Conservation (phyloP, 2,888 invertebrate species). For the Synergus japonicus region DNA sequence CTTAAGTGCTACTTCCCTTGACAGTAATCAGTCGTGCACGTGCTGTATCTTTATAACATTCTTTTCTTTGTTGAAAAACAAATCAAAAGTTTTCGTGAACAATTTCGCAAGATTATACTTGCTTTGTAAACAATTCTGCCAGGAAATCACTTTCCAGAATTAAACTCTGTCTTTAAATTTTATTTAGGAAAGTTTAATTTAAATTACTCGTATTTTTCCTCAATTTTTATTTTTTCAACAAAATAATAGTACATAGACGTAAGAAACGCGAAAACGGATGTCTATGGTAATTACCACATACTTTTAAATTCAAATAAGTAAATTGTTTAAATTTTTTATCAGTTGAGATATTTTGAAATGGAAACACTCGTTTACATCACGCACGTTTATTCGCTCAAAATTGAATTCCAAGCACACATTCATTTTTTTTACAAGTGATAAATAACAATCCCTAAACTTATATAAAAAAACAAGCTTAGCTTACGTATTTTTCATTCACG, state of each 20-base stretch:
- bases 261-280: no score
- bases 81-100: not conserved
- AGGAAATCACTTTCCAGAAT: not conserved
- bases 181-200: not conserved
- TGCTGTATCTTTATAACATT: constrained; percentile 8
- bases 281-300: no score
- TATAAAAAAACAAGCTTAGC: not conserved
- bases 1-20: not conserved
- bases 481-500: constrained; percentile 15
- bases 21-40: not conserved
- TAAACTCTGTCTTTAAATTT: not conserved
- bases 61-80: not conserved
- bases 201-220: no score
- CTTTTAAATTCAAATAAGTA: not conserved
- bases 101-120: not conserved
- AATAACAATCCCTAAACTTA: constrained; percentile 6
- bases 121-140: not conserved
- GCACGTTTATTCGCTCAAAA: constrained; percentile 31
- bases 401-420: not conserved
- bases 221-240: no score
- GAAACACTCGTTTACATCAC: not conserved
- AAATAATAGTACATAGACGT: no score
- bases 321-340: not conserved
- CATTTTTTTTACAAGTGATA: constrained; percentile 4
- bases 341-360: not conserved